Evolutionary conservation across 2,888 invertebrate species (phyloP).

Genomic region (Athalia circularis): DNA sequence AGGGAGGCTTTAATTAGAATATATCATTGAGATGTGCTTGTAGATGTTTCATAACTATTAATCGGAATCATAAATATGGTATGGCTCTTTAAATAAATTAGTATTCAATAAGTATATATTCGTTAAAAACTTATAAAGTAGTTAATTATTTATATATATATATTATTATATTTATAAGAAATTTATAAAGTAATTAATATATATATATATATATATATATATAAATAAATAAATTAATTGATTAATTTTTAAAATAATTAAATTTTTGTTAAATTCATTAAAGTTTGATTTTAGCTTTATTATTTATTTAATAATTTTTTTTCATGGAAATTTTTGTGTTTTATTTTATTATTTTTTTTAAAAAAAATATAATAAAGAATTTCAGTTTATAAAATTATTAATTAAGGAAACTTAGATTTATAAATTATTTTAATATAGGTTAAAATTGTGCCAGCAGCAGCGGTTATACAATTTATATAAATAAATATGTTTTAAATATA

Average conservation of each 20-base stretch:
- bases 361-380: conserved; percentile 74
- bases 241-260: conserved; percentile 46
- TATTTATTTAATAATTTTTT: not conserved
- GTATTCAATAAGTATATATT: no score
- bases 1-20: no score
- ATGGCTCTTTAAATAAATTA: no score
- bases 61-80: no score
- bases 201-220: conserved; percentile 36
- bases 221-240: conserved; percentile 47
- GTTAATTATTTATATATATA: no score
- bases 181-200: no score
- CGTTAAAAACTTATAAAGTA: no score
- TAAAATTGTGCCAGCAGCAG: conserved; percentile 83
- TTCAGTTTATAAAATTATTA: conserved; percentile 76
- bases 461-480: conserved; percentile 81
- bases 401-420: conserved; percentile 76
- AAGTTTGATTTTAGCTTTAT: conserved; percentile 29
- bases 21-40: no score
- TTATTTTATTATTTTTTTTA: conserved; percentile 75
- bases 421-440: conserved; percentile 75
- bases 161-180: no score
- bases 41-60: conserved; percentile 64
- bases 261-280: conserved; percentile 54
- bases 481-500: conserved; percentile 75
- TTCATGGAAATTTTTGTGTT: conserved; percentile 70